Percentiles rank a stretch among this genome's conserved stretches.
Conservation (phyloP, 1,140 invertebrate genomes). For the Rhizoglyphus robini region DNA sequence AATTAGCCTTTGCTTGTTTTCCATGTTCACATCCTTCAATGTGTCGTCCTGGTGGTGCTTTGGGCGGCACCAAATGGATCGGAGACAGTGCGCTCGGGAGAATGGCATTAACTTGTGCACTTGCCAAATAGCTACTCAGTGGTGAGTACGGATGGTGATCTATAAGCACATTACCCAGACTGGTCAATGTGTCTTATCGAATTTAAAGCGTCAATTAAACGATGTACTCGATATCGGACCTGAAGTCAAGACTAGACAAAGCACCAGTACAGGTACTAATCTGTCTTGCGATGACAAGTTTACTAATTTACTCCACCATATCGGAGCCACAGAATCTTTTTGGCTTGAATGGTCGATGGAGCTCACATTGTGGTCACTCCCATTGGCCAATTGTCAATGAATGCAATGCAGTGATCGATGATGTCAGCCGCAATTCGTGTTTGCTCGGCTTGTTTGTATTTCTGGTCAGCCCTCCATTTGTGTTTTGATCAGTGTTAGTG, state of each 20-base stretch:
- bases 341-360: too few species aligned
- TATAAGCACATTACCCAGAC: neutral
- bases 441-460: neutral
- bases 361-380: neutral
- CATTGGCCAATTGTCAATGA: neutral
- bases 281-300: conserved; percentile 8
- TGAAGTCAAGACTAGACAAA: too few species aligned
- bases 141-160: neutral
- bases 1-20: conserved; percentile 2
- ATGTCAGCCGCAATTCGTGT: neutral
- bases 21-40: neutral
- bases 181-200: neutral
- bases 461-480: neutral
- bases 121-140: too few species aligned
- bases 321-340: neutral
- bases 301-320: neutral
- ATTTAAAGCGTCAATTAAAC: neutral
- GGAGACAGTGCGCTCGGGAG: neutral
- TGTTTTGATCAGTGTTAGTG: too few species aligned
- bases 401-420: neutral
- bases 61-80: neutral
- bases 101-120: too few species aligned
- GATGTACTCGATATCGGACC: neutral
- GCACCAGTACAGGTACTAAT: too few species aligned
- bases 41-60: neutral